These are phyloP conservation scores for Aegithalos caudatus DNA, from an alignment of 2,113 vertebrate genomes.

Conservation along the genomic window DNA sequence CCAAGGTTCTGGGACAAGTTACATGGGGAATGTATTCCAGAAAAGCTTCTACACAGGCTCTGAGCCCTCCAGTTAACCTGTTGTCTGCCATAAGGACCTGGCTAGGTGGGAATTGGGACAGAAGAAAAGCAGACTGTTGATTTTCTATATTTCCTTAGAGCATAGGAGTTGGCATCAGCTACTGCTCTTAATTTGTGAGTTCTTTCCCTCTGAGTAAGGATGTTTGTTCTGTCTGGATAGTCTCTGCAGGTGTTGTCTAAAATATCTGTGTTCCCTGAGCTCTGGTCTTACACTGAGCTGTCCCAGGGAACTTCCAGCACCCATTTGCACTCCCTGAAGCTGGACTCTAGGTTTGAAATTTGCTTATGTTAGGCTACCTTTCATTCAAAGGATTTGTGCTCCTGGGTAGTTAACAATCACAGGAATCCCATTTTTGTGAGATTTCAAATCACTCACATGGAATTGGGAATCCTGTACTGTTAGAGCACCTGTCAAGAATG, in stretches of 20 bases:
- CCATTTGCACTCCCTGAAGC: not conserved
- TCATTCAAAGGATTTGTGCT: not conserved
- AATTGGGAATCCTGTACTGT: not conserved
- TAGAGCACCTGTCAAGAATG: not conserved
- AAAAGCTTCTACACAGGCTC: not conserved
- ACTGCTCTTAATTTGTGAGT: not conserved
- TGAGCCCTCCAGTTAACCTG: constrained; percentile 15
- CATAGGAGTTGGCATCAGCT: not conserved
- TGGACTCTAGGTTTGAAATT: not conserved
- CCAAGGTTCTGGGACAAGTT: not conserved
- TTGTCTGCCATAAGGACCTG: constrained; percentile 1
- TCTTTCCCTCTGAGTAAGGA: not conserved
- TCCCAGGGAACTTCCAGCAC: not conserved
- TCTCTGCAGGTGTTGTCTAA: not conserved
- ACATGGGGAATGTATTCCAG: not conserved
- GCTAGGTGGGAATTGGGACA: not conserved
- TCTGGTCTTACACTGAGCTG: not conserved
- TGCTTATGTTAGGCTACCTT: not conserved
- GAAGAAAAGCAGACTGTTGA: not conserved
- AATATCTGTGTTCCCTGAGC: not conserved
- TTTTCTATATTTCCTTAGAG: not conserved
- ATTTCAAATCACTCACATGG: not conserved
- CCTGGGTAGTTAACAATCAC: not conserved
- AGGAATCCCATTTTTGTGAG: not conserved
- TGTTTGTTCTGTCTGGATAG: not conserved